Conservation (phyloP, 1,140 invertebrate genomes). For the Conus betulinus region DNA sequence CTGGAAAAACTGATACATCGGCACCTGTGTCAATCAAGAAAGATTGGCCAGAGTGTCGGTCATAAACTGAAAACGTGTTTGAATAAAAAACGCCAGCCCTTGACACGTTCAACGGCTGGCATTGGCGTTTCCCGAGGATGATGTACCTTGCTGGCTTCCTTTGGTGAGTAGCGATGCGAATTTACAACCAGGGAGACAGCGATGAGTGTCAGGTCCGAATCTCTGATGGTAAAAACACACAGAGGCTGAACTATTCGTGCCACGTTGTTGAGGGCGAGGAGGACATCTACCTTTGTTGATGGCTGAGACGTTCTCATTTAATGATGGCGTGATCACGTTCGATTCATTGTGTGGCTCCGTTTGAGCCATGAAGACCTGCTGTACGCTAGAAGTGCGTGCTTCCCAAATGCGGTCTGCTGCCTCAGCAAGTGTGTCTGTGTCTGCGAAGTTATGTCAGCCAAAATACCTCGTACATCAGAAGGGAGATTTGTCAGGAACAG, state of each 20-base stretch:
- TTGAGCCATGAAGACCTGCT: conserved; percentile 2
- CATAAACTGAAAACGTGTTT: conserved; percentile 18
- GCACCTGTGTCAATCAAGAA: conserved; percentile 7
- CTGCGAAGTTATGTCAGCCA: too few relatives aligned
- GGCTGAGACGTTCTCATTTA: neutral
- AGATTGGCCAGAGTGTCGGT: neutral
- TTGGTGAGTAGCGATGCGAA: too few relatives aligned
- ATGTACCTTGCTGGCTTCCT: too few relatives aligned
- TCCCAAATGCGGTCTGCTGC: too few relatives aligned
- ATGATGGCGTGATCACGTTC: neutral
- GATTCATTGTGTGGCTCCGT: too few relatives aligned
- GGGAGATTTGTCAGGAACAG: too few relatives aligned
- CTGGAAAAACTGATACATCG: neutral
- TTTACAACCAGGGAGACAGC: neutral
- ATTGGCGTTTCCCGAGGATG: neutral
- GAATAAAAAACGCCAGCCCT: neutral
- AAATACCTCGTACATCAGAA: too few relatives aligned
- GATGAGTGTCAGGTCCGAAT: neutral
- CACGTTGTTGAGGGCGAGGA: neutral
- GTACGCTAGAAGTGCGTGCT: neutral
- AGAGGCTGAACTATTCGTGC: neutral
- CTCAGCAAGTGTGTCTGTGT: too few relatives aligned
- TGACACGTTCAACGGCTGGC: conserved; percentile 19
- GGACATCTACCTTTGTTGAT: neutral
- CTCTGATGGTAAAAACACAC: conserved; percentile 13